Base-by-base conservation (phyloP, 2,113 vertebrate species). In the Semicossyphus pulcher region DNA sequence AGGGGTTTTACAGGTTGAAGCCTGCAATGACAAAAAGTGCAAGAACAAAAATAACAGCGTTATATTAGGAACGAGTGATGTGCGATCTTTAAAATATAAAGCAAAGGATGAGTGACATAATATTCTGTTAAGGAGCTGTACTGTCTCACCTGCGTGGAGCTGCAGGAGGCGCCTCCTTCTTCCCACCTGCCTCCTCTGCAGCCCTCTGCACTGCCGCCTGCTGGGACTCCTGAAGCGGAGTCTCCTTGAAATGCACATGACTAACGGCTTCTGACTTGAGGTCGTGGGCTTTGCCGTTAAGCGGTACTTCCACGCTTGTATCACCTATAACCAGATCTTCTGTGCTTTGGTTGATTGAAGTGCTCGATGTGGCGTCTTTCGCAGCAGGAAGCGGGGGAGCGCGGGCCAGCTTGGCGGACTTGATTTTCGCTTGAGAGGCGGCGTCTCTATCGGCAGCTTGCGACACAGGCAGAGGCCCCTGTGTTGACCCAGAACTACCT, bases 1-100 rank as follows among this genome's bases (percentile, higher is more conserved):
- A 99, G 94, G 0, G 97, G 97, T 86, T 96, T 98, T 78, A 99
- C 98, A 1, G 96, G 95, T 58, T 96, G 97, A 69, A 94, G 95
- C 73, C 98, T 99, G 88, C 23, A 83, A 64, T 25, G 60, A 87
- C 0, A 41, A 1, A 74, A 54, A 39, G 39, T 23, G 6, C 28
- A 31, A 1, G 1, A 37, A 42, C 34, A 1, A 52, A 2, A 54
- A 0, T 48, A 32, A 20, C 0, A 2, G 20, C 16, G 28, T 32
- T 7, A 29, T 28, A 23, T 44, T 1, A 1, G n/a, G 15, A 67
- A 47, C 20, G 20, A 10, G 23, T 14, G 11, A 8, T 20, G 14
- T 56, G 23, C 21, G 28, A 68, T 57, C 4, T 48, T 62, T 58
- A 51, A 59, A 39, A 45, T 8, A 56, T n/a, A 23, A 37, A 7